Percentiles rank a stretch among this genome's conserved stretches.
phyloP scores from a whole-genome alignment of 2,888 invertebrate genomes.

The Orchesellides sinensis region DNA sequence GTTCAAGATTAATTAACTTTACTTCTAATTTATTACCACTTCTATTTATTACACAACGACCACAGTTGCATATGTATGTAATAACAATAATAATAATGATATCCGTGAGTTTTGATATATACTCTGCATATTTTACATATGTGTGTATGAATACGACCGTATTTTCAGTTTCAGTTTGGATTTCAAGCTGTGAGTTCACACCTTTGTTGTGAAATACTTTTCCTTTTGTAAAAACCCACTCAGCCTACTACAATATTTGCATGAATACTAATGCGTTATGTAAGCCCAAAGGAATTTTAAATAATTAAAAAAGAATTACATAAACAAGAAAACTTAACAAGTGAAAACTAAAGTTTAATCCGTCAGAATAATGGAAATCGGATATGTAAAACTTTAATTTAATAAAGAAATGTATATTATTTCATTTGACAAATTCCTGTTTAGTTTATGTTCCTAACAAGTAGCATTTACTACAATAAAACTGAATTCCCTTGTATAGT shows the following conservation, averaged over 20 bases:
- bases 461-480: no score
- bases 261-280: background rate
- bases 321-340: background rate
- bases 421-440: no score
- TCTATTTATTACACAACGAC: background rate
- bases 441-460: no score
- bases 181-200: constrained; percentile 57
- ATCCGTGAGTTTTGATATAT: background rate
- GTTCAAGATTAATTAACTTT: constrained; percentile 52
- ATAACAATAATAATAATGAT: no score
- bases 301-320: background rate
- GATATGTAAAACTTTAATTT: no score
- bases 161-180: constrained; percentile 22
- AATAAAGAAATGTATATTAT: no score
- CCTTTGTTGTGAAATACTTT: constrained; percentile 53
- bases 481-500: no score
- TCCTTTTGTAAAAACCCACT: constrained; percentile 16
- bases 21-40: constrained; percentile 45
- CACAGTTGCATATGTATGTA: no score
- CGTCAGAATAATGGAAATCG: no score
- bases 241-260: background rate
- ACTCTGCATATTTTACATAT: background rate
- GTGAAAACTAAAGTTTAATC: no score
- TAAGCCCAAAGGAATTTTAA: background rate
- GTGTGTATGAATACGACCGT: background rate